phyloP scores from a whole-genome alignment of 2,888 invertebrate genomes.

The Stictocephala bisonia region DNA sequence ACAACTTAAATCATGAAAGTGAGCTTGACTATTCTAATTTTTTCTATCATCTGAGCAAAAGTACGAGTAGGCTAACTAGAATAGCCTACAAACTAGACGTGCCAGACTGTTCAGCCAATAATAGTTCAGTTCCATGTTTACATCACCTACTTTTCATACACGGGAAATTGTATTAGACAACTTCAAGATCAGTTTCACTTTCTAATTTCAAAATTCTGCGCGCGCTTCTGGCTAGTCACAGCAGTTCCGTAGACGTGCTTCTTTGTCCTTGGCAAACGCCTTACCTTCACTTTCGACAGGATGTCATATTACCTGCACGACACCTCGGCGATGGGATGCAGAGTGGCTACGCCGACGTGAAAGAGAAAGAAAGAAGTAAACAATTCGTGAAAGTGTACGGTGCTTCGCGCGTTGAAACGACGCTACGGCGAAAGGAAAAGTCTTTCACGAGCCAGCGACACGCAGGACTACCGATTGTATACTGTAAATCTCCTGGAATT shows the following conservation, averaged over 20 bases:
- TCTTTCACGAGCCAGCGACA: no score
- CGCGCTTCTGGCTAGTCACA: slow-evolving; percentile 8
- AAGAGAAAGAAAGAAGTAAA: neutral
- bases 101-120: no score
- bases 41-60: no score
- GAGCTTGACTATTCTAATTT: neutral
- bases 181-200: neutral
- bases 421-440: slow-evolving; percentile 4
- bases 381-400: slow-evolving; percentile 7
- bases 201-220: slow-evolving; percentile 31
- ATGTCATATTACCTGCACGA: slow-evolving; percentile 10
- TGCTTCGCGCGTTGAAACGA: neutral
- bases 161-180: neutral
- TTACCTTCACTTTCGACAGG: slow-evolving; percentile 31
- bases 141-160: neutral
- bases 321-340: no score
- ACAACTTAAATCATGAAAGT: neutral
- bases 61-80: no score
- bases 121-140: no score
- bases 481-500: no score
- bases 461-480: no score
- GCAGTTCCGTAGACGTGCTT: slow-evolving; percentile 23
- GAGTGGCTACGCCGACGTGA: no score
- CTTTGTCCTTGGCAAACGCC: no score
- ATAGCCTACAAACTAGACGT: no score